Conservation (phyloP, 2,888 invertebrate species). For the Dryococelus australis region DNA sequence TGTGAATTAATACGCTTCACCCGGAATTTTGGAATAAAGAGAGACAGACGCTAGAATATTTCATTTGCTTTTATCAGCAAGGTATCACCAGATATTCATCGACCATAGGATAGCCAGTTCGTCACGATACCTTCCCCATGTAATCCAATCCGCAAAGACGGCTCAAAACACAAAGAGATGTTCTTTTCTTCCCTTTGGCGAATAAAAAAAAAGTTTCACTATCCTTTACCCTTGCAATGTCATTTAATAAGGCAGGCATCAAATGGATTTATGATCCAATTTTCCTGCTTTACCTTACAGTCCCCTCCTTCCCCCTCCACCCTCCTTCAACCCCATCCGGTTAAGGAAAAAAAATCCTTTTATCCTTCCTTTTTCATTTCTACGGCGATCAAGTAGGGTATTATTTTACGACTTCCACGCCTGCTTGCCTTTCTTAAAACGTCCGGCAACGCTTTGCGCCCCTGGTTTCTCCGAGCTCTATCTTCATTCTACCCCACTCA, state of each 20-base stretch:
- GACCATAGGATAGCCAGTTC: not conserved
- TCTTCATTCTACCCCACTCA: not conserved
- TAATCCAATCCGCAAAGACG: not conserved
- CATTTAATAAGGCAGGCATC: conserved; percentile 10
- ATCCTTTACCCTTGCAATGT: not conserved
- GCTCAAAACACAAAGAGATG: not conserved
- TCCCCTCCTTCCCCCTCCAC: not conserved
- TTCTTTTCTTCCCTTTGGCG: not conserved
- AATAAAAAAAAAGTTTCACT: conserved; percentile 5
- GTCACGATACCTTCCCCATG: not conserved
- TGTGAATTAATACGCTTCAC: too few relatives aligned
- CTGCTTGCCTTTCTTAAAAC: conserved; percentile 11
- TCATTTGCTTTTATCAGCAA: not conserved
- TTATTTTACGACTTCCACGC: conserved; percentile 12
- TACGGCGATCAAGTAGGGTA: conserved; percentile 8
- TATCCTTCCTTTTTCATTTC: not conserved
- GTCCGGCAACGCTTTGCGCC: not conserved
- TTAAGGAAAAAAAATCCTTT: not conserved
- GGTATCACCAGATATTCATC: not conserved
- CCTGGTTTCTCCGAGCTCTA: not conserved
- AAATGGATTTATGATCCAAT: conserved; percentile 16
- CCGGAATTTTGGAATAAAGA: too few relatives aligned
- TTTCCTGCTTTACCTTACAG: conserved; percentile 4
- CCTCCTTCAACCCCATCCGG: not conserved
- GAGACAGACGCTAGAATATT: too few relatives aligned